Conservation (phyloP, 2,888 invertebrate genomes). For the Lepas anatifera region DNA sequence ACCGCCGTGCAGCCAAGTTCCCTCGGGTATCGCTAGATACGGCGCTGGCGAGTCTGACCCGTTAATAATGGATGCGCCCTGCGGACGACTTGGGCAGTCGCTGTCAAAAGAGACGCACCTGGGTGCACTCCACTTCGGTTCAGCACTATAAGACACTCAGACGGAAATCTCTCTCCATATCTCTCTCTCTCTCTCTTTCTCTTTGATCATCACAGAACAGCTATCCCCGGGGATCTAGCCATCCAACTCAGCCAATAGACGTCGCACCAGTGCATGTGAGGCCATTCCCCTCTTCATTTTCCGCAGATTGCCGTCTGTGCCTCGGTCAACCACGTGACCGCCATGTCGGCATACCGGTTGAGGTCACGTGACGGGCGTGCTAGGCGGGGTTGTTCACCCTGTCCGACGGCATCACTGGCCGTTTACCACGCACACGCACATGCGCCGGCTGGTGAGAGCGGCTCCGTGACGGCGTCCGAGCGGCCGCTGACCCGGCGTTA, state of each 20-base stretch:
- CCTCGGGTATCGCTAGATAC: too few relatives aligned
- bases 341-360: not conserved
- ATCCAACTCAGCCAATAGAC: too few relatives aligned
- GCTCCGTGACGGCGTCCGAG: not conserved
- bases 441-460: not conserved
- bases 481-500: constrained; percentile 5
- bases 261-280: too few relatives aligned
- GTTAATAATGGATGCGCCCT: not conserved
- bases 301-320: too few relatives aligned
- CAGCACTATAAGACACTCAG: too few relatives aligned
- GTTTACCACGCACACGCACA: not conserved
- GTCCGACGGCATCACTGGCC: not conserved
- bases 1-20: too few relatives aligned
- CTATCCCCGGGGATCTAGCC: not conserved
- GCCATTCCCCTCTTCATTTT: too few relatives aligned
- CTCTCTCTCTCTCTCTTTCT: too few relatives aligned
- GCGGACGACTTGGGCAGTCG: not conserved
- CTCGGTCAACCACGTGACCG: not conserved
- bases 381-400: not conserved
- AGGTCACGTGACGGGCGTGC: not conserved
- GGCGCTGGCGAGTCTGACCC: not conserved
- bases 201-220: too few relatives aligned
- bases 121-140: too few relatives aligned
- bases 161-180: too few relatives aligned
- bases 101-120: not conserved